phyloP scores from a whole-genome alignment of 2,888 invertebrate genomes.

The Sphaerophoria rueppellii region DNA sequence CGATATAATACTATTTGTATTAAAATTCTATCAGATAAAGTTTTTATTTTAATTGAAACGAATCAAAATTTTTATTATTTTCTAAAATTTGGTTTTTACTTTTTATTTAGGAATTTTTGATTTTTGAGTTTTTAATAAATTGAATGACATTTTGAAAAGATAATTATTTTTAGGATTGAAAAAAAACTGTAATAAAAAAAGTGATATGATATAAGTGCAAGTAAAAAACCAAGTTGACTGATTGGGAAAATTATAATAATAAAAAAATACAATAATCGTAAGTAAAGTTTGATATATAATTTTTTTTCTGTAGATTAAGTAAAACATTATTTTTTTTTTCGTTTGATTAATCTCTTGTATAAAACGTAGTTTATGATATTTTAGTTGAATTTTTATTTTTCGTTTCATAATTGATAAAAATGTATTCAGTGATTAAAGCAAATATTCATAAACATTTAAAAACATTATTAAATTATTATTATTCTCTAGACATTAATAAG shows the following conservation, averaged over 20 bases:
- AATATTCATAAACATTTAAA: too few species aligned
- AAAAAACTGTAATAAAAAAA: neutral
- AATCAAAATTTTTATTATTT: slow-evolving; percentile 52
- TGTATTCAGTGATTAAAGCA: too few species aligned
- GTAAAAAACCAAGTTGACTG: slow-evolving; percentile 49
- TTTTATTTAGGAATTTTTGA: slow-evolving; percentile 18
- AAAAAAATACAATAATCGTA: neutral
- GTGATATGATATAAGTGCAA: slow-evolving; percentile 35
- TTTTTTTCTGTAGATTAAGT: slow-evolving; percentile 27
- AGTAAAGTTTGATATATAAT: slow-evolving; percentile 25
- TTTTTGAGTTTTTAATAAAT: slow-evolving; percentile 10
- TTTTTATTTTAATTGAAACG: slow-evolving; percentile 24
- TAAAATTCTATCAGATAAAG: slow-evolving; percentile 60
- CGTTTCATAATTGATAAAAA: too few species aligned
- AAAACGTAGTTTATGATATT: too few species aligned
- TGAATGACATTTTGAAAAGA: slow-evolving; percentile 45
- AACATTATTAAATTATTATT: too few species aligned
- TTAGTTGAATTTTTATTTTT: too few species aligned
- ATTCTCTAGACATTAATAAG: too few species aligned
- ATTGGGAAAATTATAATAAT: slow-evolving; percentile 44
- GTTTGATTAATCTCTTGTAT: too few species aligned
- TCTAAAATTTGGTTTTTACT: slow-evolving; percentile 53
- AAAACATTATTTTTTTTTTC: neutral
- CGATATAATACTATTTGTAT: slow-evolving; percentile 61
- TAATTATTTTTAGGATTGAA: slow-evolving; percentile 8